Evolutionary conservation across 2,113 vertebrate species (phyloP).

Genomic region (Sarotherodon lohbergeri): DNA sequence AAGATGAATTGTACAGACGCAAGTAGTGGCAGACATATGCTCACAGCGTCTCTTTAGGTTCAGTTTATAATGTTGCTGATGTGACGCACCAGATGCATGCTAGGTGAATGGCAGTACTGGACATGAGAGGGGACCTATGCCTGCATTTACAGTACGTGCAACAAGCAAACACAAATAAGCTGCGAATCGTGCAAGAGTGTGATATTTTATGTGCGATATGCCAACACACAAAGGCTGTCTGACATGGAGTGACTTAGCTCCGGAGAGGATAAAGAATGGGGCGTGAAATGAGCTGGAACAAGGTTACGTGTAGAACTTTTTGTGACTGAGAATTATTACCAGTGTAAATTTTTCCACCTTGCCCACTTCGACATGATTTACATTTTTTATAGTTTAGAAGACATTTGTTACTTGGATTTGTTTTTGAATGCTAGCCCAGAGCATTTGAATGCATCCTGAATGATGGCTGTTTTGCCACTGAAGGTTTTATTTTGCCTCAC

Average conservation of each 20-base stretch:
- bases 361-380: conserved; percentile 9
- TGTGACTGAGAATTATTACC: not conserved
- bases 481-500: not conserved
- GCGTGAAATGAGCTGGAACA: not conserved
- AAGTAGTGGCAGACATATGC: not conserved
- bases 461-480: not conserved
- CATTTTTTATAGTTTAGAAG: not conserved
- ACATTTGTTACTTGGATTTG: conserved; percentile 3
- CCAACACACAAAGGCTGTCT: not conserved
- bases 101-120: not conserved
- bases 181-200: not conserved
- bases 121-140: not conserved
- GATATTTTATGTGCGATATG: not conserved
- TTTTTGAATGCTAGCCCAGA: not conserved
- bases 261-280: not conserved
- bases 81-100: not conserved
- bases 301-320: not conserved
- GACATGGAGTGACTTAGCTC: not conserved
- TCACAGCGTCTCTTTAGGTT: not conserved
- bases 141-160: not conserved
- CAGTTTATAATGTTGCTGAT: not conserved
- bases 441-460: conserved; percentile 40
- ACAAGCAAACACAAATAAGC: not conserved
- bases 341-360: not conserved
- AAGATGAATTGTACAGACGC: not conserved